Percentiles rank a stretch among this genome's conserved stretches.
Conservation (phyloP, 2,888 invertebrate species). For the Caenorhabditis auriculariae region DNA sequence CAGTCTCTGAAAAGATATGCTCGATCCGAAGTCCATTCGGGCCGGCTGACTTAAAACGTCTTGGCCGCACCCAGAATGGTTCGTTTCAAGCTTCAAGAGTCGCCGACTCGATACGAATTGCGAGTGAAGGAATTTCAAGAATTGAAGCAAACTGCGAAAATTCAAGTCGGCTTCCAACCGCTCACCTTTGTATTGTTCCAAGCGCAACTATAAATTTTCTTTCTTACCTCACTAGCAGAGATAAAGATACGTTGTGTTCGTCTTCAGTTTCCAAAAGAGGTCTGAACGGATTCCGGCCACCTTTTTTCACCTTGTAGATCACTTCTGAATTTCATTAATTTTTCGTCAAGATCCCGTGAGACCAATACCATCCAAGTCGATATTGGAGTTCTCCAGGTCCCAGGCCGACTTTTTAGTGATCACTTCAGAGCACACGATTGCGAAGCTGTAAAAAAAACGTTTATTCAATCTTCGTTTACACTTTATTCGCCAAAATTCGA, state of each 20-base stretch:
- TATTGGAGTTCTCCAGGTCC: conserved; percentile 29
- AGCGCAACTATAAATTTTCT: too few relatives aligned
- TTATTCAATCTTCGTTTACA: too few relatives aligned
- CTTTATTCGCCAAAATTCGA: too few relatives aligned
- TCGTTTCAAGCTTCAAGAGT: too few relatives aligned
- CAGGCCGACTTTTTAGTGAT: conserved; percentile 37
- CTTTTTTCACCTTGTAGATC: conserved; percentile 55
- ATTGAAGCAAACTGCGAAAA: too few relatives aligned
- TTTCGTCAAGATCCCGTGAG: not conserved
- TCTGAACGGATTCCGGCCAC: conserved; percentile 44
- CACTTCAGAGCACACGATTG: conserved; percentile 44
- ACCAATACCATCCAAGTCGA: conserved; percentile 18
- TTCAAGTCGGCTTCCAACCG: too few relatives aligned
- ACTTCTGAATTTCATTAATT: conserved; percentile 31
- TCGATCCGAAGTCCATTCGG: too few relatives aligned
- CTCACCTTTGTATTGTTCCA: too few relatives aligned
- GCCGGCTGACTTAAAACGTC: too few relatives aligned
- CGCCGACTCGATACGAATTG: too few relatives aligned
- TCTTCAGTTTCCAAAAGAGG: conserved; percentile 36
- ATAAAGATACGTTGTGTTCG: conserved; percentile 28
- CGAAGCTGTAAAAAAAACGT: conserved; percentile 44
- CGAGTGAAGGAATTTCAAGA: too few relatives aligned
- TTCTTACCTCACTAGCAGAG: conserved; percentile 8
- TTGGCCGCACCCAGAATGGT: too few relatives aligned
- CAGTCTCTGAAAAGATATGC: conserved; percentile 51